A percentile compares a stretch with the other conserved stretches of the same genome.
phyloP scores from a whole-genome alignment of 1,140 invertebrate genomes.

The Myzus persicae region DNA sequence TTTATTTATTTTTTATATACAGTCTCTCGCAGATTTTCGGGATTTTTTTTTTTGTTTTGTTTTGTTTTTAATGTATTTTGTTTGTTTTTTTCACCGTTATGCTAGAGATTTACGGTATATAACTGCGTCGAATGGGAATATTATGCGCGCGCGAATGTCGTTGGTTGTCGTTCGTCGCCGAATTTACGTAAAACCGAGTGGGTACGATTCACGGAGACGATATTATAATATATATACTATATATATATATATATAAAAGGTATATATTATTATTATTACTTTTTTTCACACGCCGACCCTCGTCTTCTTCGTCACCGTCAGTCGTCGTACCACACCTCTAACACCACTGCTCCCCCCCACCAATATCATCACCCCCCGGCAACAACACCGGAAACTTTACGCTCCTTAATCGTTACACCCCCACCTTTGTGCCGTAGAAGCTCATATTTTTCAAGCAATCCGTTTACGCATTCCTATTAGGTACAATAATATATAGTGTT shows the following conservation, averaged over 20 bases:
- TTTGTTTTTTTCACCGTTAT: conserved; percentile 49
- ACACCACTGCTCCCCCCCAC: neutral
- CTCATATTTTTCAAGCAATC: no score
- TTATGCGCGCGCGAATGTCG: conserved; percentile 52
- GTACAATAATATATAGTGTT: neutral
- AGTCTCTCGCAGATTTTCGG: conserved; percentile 39
- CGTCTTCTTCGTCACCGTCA: neutral
- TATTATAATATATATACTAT: conserved; percentile 31
- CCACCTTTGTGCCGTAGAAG: neutral
- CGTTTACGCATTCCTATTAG: neutral
- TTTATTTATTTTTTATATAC: conserved; percentile 21
- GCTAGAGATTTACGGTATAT: conserved; percentile 53
- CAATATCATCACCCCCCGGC: neutral
- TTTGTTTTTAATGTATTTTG: conserved; percentile 45
- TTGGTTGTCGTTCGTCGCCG: conserved; percentile 10
- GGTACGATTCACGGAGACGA: conserved; percentile 36
- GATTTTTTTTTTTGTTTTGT: conserved; percentile 36
- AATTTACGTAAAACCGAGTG: conserved; percentile 53
- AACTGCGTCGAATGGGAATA: conserved; percentile 57
- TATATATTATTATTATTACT: neutral
- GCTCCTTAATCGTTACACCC: neutral
- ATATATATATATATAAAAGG: neutral
- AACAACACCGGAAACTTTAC: neutral
- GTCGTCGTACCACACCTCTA: neutral
- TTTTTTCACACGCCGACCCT: neutral